These are phyloP conservation scores for Drosophila sechellia DNA, from an alignment of 1,140 invertebrate genomes.

Conservation along the genomic window DNA sequence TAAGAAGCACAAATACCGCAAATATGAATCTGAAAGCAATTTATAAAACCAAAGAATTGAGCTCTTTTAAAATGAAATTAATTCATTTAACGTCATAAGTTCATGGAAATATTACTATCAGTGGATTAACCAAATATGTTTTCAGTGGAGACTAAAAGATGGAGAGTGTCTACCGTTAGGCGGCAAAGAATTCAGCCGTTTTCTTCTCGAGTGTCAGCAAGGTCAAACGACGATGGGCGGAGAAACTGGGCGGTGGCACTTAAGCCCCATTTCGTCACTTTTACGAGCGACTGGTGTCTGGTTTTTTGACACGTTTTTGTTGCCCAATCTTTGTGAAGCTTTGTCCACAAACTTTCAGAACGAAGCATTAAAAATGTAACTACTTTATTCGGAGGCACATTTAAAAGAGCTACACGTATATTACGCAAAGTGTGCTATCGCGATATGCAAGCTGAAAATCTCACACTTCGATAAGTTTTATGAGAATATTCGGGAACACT, in stretches of 20 bases:
- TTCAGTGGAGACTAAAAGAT: not conserved
- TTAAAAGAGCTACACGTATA: not conserved
- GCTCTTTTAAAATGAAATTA: too few relatives aligned
- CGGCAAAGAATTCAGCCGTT: conserved; percentile 3
- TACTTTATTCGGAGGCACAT: conserved; percentile 5
- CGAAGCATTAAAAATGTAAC: conserved; percentile 16
- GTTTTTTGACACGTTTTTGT: conserved; percentile 25
- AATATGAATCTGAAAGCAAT: too few relatives aligned
- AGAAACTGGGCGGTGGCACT: conserved; percentile 32
- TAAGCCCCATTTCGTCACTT: conserved; percentile 31
- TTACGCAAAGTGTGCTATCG: conserved; percentile 2
- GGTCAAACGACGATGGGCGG: conserved; percentile 23
- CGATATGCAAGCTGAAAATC: too few relatives aligned
- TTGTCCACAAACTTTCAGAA: conserved; percentile 17
- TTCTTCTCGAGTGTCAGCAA: conserved; percentile 22
- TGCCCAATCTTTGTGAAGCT: conserved; percentile 5
- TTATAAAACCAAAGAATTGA: too few relatives aligned
- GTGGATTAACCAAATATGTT: not conserved
- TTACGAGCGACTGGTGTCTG: conserved; percentile 20
- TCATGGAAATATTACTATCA: not conserved
- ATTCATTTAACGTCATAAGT: too few relatives aligned
- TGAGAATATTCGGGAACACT: too few relatives aligned
- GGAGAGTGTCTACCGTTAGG: conserved; percentile 7
- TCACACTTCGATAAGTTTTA: too few relatives aligned
- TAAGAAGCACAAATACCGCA: too few relatives aligned